Evolutionary conservation across 2,797 vertebrate genomes (phyloP).

Genomic region (Pipistrellus pygmaeus): DNA sequence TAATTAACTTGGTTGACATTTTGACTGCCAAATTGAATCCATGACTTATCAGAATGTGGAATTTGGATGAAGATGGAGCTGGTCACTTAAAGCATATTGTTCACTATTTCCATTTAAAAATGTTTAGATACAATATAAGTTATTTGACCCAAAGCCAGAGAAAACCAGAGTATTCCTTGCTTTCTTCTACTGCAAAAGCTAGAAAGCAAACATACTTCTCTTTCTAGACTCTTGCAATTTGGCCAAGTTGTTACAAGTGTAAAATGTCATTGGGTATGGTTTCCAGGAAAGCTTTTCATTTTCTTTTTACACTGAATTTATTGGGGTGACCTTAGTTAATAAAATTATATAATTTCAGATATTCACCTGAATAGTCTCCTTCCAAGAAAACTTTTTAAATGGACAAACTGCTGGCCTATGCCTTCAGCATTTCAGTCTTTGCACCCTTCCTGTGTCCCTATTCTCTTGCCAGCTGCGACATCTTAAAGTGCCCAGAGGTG

Average conservation of each 20-base stretch:
- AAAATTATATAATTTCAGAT: not conserved
- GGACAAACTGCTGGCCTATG: not conserved
- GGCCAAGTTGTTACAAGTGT: not conserved
- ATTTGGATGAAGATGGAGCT: slow-evolving; percentile 1
- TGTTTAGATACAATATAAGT: not conserved
- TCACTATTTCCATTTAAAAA: not conserved
- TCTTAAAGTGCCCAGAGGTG: not conserved
- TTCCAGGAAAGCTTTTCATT: slow-evolving; percentile 7
- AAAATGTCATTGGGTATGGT: not conserved
- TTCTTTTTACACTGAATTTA: not conserved
- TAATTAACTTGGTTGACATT: slow-evolving; percentile 29
- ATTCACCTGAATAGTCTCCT: not conserved
- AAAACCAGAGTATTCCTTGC: not conserved
- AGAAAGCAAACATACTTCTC: slow-evolving; percentile 4
- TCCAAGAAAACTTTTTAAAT: slow-evolving; percentile 24
- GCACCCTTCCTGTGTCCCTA: not conserved
- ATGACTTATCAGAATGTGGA: not conserved
- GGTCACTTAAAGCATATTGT: slow-evolving; percentile 2
- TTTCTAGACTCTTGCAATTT: slow-evolving; percentile 27
- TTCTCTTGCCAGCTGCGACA: not conserved
- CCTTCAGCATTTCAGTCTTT: not conserved
- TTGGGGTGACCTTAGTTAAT: not conserved
- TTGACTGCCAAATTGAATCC: not conserved
- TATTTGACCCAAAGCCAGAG: not conserved
- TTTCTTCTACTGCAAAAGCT: not conserved